Evolutionary conservation across 2,888 invertebrate genomes (phyloP).

Genomic region (Antitype chi): DNA sequence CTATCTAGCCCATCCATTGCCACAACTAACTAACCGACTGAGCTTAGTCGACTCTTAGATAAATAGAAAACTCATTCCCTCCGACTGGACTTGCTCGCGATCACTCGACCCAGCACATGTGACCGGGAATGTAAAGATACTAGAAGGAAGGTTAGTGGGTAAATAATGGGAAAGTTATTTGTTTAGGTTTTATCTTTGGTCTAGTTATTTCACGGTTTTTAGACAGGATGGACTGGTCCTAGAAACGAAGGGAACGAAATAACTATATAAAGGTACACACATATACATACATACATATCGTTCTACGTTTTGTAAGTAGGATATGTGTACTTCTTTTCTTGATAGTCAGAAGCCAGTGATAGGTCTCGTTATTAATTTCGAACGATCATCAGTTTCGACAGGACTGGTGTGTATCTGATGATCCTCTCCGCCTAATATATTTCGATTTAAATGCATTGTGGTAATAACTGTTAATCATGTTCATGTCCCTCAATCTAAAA

Average conservation of each 20-base stretch:
- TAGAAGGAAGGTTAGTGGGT: slow-evolving; percentile 59
- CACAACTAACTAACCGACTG: slow-evolving; percentile 68
- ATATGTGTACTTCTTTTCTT: not conserved
- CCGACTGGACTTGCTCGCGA: slow-evolving; percentile 67
- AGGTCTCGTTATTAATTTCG: not conserved
- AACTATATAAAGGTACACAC: too few species aligned
- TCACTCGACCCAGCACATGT: slow-evolving; percentile 75
- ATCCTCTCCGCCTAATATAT: not conserved
- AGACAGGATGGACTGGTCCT: too few species aligned
- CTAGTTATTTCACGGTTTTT: slow-evolving; percentile 11
- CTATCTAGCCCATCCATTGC: slow-evolving; percentile 65
- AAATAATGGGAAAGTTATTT: slow-evolving; percentile 39
- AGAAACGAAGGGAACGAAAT: not conserved
- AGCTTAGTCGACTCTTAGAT: slow-evolving; percentile 76
- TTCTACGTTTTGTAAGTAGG: too few species aligned
- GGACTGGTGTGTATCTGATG: too few species aligned
- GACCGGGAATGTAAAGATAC: slow-evolving; percentile 62
- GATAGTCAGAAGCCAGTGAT: not conserved
- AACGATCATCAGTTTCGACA: not conserved
- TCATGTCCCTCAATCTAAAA: not conserved
- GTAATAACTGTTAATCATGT: too few species aligned
- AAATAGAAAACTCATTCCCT: slow-evolving; percentile 78
- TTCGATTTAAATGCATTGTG: not conserved
- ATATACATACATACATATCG: too few species aligned
- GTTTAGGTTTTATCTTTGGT: slow-evolving; percentile 15